Evolutionary conservation across 2,113 vertebrate genomes (phyloP), one percentile per base, ranked within the genome.

Genomic region (Heliornis fulica): DNA sequence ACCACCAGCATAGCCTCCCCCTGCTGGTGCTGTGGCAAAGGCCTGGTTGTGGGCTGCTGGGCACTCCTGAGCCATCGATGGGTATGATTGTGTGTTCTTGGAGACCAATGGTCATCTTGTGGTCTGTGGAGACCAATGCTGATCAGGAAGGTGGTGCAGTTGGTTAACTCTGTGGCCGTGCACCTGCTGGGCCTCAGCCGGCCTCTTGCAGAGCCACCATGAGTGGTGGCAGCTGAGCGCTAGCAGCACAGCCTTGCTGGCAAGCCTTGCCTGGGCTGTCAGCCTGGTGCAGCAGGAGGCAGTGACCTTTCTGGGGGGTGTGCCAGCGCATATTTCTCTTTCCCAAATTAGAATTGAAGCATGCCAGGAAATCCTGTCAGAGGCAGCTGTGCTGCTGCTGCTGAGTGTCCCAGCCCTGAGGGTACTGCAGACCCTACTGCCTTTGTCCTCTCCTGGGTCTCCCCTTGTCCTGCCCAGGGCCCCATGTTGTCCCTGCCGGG

Each of bases 201-300:
- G 4, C 7, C 0, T 1, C 2, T 13, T 5, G 0, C 31, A 3
- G 46, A 29, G 17, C 61, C 0, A 1, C 81, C 34, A 7, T 1
- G 20, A 32, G 3, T 0, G 6, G 3, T 0, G 6, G 50, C 1
- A 4, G 26, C 31, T 10, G 70, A 32, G 51, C 2, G 0, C 31
- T 21, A 77, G 48, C 3, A 0, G 10, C 1, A 0, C 3, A 48
- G 34, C 14, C 4, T 6, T 8, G 46, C 57, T 60, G 71, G 32
- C 21, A 3, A 16, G 36, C 43, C 26, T 65, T 5, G 1, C 21
- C 45, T 0, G 1, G 81, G 63, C 71, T 81, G 64, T 31, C 76
- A 63, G 66, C 83, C 71, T 56, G 45, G n/a, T 63, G n/a, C 43
- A 2, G 36, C 13, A 19, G 63, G 28, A 88, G 78, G 46, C 5